phyloP scores from a whole-genome alignment of 2,888 invertebrate genomes.

The Nesidiocoris tenuis region DNA sequence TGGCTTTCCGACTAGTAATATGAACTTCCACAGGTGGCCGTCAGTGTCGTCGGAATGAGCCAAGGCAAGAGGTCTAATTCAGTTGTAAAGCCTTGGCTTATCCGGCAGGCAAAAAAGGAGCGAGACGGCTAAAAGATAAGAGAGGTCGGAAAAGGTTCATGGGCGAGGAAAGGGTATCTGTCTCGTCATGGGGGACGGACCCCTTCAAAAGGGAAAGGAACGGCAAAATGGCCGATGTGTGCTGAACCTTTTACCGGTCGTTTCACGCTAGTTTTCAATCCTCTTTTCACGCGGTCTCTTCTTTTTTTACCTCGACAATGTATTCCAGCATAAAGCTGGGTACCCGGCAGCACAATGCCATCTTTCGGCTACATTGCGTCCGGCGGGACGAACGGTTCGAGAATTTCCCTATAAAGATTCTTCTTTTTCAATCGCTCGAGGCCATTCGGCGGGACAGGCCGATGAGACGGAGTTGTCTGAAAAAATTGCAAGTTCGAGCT shows the following conservation, averaged over 20 bases:
- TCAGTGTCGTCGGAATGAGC: background rate
- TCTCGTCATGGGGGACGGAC: background rate
- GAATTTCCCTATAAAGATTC: too few relatives aligned
- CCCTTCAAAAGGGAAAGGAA: background rate
- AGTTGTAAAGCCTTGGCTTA: background rate
- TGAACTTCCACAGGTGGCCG: background rate
- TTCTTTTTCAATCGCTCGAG: too few relatives aligned
- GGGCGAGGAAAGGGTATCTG: background rate
- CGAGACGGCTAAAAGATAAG: background rate
- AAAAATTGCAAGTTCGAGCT: too few relatives aligned
- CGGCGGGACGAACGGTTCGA: too few relatives aligned
- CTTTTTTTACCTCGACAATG: too few relatives aligned
- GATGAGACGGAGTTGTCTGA: too few relatives aligned
- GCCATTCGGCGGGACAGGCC: too few relatives aligned
- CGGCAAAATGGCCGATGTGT: background rate
- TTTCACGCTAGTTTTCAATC: background rate
- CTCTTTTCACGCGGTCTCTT: background rate
- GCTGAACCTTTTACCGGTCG: background rate
- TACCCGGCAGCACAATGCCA: too few relatives aligned
- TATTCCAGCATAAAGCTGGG: too few relatives aligned
- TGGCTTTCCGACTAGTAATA: too few relatives aligned
- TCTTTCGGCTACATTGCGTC: too few relatives aligned
- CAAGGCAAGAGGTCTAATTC: background rate
- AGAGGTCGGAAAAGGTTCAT: background rate
- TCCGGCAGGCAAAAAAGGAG: background rate